Conservation (phyloP, 2,888 invertebrate species). For the Encarsia formosa region DNA sequence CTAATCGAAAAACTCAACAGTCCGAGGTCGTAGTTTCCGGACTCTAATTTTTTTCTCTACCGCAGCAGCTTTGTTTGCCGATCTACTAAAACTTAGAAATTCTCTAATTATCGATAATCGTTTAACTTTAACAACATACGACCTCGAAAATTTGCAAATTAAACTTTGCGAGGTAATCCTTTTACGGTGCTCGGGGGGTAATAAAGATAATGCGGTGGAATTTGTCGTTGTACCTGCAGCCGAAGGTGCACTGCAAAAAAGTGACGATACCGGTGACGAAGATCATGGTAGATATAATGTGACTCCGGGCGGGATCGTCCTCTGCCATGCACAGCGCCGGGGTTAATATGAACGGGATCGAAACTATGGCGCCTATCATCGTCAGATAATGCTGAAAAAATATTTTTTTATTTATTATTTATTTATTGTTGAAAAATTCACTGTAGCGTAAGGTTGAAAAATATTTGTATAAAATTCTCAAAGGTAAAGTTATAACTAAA, state of each 20-base stretch:
- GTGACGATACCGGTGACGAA: constrained; percentile 78
- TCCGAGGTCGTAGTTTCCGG: constrained; percentile 8
- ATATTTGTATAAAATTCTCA: too few species aligned
- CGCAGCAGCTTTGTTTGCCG: too few species aligned
- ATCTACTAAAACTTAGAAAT: too few species aligned
- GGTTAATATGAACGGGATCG: constrained; percentile 77
- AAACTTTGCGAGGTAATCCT: too few species aligned
- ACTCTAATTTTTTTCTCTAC: too few species aligned
- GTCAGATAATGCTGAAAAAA: constrained; percentile 69
- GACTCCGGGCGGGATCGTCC: constrained; percentile 68
- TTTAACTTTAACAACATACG: too few species aligned
- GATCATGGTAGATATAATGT: constrained; percentile 78
- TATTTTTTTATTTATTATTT: background rate
- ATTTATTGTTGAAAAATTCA: background rate
- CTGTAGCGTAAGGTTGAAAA: too few species aligned
- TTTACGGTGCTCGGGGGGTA: too few species aligned
- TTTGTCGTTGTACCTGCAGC: constrained; percentile 67
- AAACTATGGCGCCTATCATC: constrained; percentile 81
- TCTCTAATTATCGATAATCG: too few species aligned
- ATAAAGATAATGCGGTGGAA: too few species aligned
- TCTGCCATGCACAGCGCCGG: constrained; percentile 75
- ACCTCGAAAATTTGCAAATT: too few species aligned
- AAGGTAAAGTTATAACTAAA: too few species aligned
- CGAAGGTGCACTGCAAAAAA: constrained; percentile 68
- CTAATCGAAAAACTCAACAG: constrained; percentile 14